Conservation (phyloP, 2,113 vertebrate genomes). For the Tapirus terrestris region DNA sequence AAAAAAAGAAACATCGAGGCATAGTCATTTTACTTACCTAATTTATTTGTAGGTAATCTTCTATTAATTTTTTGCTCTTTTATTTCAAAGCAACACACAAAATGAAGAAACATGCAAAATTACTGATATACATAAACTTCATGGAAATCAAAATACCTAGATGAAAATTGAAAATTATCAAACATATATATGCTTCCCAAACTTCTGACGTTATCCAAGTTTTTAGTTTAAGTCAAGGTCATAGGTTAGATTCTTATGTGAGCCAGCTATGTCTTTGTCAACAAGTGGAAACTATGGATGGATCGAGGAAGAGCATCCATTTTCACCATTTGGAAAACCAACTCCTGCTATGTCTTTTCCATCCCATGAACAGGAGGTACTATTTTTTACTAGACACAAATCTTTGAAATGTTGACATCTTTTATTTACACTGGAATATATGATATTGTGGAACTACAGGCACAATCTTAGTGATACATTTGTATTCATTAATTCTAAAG, state of each 20-base stretch:
- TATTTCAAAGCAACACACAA: conserved; percentile 1
- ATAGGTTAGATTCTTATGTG: background rate
- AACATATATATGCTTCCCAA: background rate
- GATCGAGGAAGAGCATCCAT: background rate
- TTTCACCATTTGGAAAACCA: background rate
- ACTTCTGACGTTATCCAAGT: background rate
- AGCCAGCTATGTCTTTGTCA: background rate
- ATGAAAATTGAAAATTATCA: conserved; percentile 24
- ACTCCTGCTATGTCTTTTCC: background rate
- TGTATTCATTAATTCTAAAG: background rate
- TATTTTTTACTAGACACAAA: background rate
- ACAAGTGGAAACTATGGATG: background rate
- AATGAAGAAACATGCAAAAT: background rate
- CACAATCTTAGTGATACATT: background rate
- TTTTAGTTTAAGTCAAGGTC: background rate
- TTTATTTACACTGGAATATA: background rate
- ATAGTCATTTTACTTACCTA: conserved; percentile 19
- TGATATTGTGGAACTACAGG: background rate
- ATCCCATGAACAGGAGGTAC: background rate
- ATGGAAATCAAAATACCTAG: background rate
- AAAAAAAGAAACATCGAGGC: conserved; percentile 31
- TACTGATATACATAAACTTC: background rate
- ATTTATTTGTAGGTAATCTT: conserved; percentile 52
- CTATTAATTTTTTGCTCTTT: background rate
- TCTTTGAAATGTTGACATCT: conserved; percentile 3